phyloP scores from a whole-genome alignment of 1,140 invertebrate genomes.

The Gonatopus flavifemur region DNA sequence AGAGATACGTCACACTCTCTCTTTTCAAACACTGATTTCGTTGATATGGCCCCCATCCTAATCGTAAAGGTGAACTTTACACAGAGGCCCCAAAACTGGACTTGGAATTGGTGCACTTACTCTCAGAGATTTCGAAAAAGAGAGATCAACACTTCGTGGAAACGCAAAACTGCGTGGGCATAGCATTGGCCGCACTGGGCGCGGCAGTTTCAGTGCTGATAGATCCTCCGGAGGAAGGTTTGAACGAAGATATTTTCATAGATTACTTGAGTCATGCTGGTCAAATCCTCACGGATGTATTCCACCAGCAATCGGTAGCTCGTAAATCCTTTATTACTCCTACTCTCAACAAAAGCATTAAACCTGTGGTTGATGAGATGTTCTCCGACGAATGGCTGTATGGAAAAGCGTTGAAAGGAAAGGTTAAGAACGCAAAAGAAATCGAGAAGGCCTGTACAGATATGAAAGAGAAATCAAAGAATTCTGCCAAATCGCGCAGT shows the following conservation, averaged over 20 bases:
- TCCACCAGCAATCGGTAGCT: conserved; percentile 22
- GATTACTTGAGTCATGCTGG: conserved; percentile 20
- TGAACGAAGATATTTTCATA: conserved; percentile 5
- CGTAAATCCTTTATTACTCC: conserved; percentile 17
- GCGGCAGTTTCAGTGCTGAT: conserved; percentile 12
- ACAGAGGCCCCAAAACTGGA: conserved; percentile 20
- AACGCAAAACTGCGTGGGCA: too few species aligned
- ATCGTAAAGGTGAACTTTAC: conserved; percentile 14
- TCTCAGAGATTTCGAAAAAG: conserved; percentile 13
- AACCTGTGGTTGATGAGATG: conserved; percentile 34
- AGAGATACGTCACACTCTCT: too few species aligned
- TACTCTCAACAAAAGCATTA: conserved; percentile 13
- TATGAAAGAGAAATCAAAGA: conserved; percentile 12
- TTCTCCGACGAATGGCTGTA: conserved; percentile 32
- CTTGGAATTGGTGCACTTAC: conserved; percentile 9
- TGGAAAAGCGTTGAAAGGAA: conserved; percentile 5
- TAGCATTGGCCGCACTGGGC: conserved; percentile 4
- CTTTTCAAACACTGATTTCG: too few species aligned
- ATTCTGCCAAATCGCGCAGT: neutral
- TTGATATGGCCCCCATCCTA: too few species aligned
- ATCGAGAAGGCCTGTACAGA: conserved; percentile 17
- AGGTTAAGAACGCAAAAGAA: conserved; percentile 15
- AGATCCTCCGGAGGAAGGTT: conserved; percentile 13
- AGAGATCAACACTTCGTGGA: conserved; percentile 14
- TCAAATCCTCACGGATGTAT: conserved; percentile 23